Conservation (phyloP, 2,797 vertebrate genomes). For the Pantherophis vulpinus region DNA sequence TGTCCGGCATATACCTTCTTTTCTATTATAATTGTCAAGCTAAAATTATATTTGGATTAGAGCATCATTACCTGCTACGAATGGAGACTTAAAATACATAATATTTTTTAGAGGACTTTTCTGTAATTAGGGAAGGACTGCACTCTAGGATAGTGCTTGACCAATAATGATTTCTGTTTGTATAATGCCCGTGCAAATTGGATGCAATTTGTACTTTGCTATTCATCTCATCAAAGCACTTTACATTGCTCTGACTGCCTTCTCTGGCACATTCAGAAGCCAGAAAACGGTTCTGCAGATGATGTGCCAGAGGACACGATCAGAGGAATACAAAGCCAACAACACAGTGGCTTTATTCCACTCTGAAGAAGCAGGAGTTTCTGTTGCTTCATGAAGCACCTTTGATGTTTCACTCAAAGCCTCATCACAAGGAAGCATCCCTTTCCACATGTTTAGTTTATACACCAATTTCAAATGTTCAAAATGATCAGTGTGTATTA, state of each 20-base stretch:
- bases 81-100: conserved; percentile 51
- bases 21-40: conserved; percentile 49
- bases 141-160: conserved; percentile 41
- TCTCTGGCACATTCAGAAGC: not conserved
- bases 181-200: not conserved
- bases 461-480: not conserved
- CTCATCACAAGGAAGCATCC: not conserved
- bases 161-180: not conserved
- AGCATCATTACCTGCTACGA: conserved; percentile 34
- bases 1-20: conserved; percentile 23
- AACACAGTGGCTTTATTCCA: not conserved
- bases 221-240: not conserved
- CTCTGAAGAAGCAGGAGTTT: not conserved
- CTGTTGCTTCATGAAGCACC: not conserved
- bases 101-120: conserved; percentile 39
- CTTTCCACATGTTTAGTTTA: not conserved
- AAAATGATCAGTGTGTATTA: not conserved
- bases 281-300: not conserved
- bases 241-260: not conserved
- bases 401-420: not conserved
- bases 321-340: not conserved
- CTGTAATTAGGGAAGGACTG: conserved; percentile 57
- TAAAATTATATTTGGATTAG: conserved; percentile 33
- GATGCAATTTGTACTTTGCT: not conserved
- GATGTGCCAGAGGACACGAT: not conserved